Conservation (phyloP, 2,888 invertebrate species). For the Lacanobia oleracea region DNA sequence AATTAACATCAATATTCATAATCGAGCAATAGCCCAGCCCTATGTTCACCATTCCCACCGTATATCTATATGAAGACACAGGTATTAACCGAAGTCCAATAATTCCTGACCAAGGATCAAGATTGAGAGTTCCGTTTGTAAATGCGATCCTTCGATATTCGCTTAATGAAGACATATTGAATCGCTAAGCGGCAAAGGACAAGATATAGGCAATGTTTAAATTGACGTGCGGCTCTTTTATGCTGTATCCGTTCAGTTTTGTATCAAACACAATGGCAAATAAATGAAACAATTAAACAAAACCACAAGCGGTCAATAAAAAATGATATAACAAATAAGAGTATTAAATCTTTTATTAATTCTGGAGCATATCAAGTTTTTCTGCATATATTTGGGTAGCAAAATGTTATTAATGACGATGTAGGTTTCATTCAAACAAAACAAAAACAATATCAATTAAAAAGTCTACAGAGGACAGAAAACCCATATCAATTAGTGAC, state of each 20-base stretch:
- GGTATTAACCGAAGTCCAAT: slow-evolving; percentile 78
- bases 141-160: slow-evolving; percentile 88
- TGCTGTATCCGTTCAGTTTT: slow-evolving; percentile 77
- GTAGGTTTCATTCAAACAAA: slow-evolving; percentile 50
- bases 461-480: slow-evolving; percentile 74
- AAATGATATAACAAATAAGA: slow-evolving; percentile 41
- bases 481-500: slow-evolving; percentile 87
- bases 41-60: slow-evolving; percentile 44
- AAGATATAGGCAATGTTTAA: slow-evolving; percentile 88
- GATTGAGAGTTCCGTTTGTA: slow-evolving; percentile 86
- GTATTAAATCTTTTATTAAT: slow-evolving; percentile 44
- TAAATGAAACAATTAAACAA: slow-evolving; percentile 68
- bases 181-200: slow-evolving; percentile 87
- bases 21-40: slow-evolving; percentile 20
- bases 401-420: slow-evolving; percentile 50
- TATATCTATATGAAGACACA: slow-evolving; percentile 66
- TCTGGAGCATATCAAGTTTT: slow-evolving; percentile 29
- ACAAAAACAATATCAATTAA: slow-evolving; percentile 74
- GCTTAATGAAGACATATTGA: slow-evolving; percentile 91
- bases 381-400: slow-evolving; percentile 16
- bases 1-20: slow-evolving; percentile 30
- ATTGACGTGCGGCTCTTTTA: slow-evolving; percentile 87
- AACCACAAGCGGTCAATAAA: slow-evolving; percentile 49
- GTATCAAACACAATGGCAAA: slow-evolving; percentile 70
- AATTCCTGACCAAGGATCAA: slow-evolving; percentile 86